Evolutionary conservation across 1,140 invertebrate species (phyloP).

Genomic region (Bombus ignitus): DNA sequence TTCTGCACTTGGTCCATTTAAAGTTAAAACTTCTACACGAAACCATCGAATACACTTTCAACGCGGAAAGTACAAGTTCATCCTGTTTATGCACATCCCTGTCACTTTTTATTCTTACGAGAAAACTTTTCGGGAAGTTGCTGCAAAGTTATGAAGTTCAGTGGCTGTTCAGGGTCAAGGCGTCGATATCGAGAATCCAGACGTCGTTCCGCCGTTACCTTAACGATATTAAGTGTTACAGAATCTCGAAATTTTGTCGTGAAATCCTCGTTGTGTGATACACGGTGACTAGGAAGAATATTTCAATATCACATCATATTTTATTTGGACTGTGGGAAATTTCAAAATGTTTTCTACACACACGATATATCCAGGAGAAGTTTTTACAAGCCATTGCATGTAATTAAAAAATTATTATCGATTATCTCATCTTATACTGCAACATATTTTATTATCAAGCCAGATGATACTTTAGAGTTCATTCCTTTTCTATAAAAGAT

Average conservation of each 20-base stretch:
- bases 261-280: not conserved
- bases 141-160: constrained; percentile 39
- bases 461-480: too few relatives aligned
- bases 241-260: not conserved
- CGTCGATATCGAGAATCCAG: constrained; percentile 6
- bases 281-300: not conserved
- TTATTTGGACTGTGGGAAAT: too few relatives aligned
- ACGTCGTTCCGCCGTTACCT: not conserved
- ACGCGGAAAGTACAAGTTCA: not conserved
- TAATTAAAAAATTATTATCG: too few relatives aligned
- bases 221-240: not conserved
- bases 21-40: not conserved
- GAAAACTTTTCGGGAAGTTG: constrained; percentile 29
- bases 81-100: not conserved
- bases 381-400: too few relatives aligned
- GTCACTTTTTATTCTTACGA: constrained; percentile 22
- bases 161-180: constrained; percentile 42
- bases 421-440: too few relatives aligned
- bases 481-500: too few relatives aligned
- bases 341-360: too few relatives aligned
- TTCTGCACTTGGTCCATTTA: not conserved
- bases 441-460: too few relatives aligned
- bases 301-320: not conserved
- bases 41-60: not conserved
- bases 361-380: too few relatives aligned